Evolutionary conservation across 64 coral and sea anemone genomes (phyloP).

Genomic region (Catalaphyllia jardinei): DNA sequence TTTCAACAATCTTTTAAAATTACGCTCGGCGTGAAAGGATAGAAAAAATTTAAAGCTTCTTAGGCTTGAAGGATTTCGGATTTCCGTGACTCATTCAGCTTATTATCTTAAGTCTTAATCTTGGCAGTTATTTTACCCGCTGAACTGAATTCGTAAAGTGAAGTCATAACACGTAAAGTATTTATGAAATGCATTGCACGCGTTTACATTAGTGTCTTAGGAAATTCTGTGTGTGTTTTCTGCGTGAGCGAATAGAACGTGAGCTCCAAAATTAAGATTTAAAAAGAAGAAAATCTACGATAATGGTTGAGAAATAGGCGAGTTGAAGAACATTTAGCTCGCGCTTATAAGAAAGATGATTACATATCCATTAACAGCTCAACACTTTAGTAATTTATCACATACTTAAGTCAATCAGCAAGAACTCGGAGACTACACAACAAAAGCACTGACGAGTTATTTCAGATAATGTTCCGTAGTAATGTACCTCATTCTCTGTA

Average conservation of each 20-base stretch:
- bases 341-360: background rate
- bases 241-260: background rate
- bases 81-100: slow-evolving; percentile 25
- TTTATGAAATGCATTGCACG: slow-evolving; percentile 3
- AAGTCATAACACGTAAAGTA: background rate
- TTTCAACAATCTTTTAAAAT: slow-evolving; percentile 1
- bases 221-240: background rate
- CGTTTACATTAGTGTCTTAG: background rate
- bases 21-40: slow-evolving; percentile 9
- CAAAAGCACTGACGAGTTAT: slow-evolving; percentile 5
- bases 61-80: slow-evolving; percentile 2
- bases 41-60: background rate
- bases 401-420: slow-evolving; percentile 41
- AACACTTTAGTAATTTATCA: slow-evolving; percentile 55
- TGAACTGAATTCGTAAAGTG: slow-evolving; percentile 4
- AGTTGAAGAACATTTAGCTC: background rate
- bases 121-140: background rate
- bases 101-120: background rate
- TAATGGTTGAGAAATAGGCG: background rate
- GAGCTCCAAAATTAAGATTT: background rate
- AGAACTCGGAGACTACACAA: slow-evolving; percentile 26
- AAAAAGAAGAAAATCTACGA: background rate
- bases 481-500: background rate
- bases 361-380: slow-evolving; percentile 35
- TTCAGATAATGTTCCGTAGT: background rate